Evolutionary conservation across 2,797 vertebrate species (phyloP).

Genomic region (Periophthalmus magnuspinnatus): DNA sequence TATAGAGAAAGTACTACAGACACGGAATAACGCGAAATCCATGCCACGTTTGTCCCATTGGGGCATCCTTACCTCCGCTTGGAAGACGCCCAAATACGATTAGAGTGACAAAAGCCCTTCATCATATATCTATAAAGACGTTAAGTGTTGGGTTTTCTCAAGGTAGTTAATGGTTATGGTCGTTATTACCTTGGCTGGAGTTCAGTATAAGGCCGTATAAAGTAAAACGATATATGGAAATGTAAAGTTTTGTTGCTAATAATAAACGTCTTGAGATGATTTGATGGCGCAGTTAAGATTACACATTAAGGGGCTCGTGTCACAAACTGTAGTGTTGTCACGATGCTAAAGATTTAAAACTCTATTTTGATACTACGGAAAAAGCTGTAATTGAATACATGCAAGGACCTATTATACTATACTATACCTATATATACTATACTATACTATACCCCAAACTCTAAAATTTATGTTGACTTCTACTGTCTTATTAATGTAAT

Average conservation of each 20-base stretch:
- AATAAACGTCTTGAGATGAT: neutral
- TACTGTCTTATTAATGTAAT: too few relatives aligned
- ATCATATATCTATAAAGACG: slow-evolving; percentile 1
- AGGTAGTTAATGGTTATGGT: neutral
- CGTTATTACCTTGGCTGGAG: neutral
- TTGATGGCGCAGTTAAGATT: neutral
- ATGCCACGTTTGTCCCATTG: slow-evolving; percentile 29
- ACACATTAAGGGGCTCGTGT: neutral
- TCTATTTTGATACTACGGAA: too few relatives aligned
- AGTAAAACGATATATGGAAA: neutral
- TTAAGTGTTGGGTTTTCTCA: neutral
- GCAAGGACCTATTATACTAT: too few relatives aligned
- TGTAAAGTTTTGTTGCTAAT: neutral
- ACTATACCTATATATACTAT: too few relatives aligned
- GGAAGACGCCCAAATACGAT: neutral
- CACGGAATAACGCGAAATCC: slow-evolving; percentile 49
- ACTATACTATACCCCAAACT: too few relatives aligned
- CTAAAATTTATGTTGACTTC: too few relatives aligned
- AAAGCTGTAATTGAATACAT: too few relatives aligned
- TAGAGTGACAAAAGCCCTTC: neutral
- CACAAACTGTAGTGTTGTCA: neutral
- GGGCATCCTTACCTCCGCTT: slow-evolving; percentile 6
- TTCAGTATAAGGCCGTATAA: neutral
- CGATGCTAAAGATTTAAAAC: too few relatives aligned
- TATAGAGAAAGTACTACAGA: slow-evolving; percentile 32